These are phyloP conservation scores for Phoenoteleia sp. DNA, from an alignment of 2,888 invertebrate genomes.

Conservation along the genomic window DNA sequence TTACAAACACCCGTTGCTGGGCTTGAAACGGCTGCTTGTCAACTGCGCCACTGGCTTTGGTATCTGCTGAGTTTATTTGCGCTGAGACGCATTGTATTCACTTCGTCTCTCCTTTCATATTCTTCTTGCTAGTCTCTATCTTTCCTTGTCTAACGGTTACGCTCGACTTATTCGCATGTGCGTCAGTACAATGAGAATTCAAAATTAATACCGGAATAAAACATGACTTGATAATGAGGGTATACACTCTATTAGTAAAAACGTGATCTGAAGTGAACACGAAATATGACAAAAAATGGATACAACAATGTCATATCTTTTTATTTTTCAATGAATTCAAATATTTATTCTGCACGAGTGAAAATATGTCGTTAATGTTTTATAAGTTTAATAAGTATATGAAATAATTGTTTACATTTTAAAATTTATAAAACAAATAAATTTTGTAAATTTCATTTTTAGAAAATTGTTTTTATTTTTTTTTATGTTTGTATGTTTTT, in stretches of 20 bases:
- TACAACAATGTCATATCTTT: no score
- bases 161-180: conserved; percentile 53
- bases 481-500: no score
- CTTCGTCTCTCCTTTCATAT: conserved; percentile 12
- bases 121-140: conserved; percentile 3
- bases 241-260: conserved; percentile 31
- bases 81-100: conserved; percentile 57
- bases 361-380: no score
- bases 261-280: conserved; percentile 21
- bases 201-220: conserved; percentile 62
- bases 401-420: no score
- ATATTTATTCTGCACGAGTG: no score
- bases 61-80: conserved; percentile 69
- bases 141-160: conserved; percentile 60
- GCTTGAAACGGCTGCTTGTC: conserved; percentile 64
- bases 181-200: conserved; percentile 42
- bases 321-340: no score
- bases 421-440: no score
- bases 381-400: no score
- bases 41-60: conserved; percentile 67
- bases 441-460: no score
- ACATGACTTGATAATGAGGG: conserved; percentile 1
- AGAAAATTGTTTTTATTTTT: no score
- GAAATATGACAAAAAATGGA: no score
- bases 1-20: conserved; percentile 61